Evolutionary conservation across 2,888 invertebrate genomes (phyloP), one percentile per base, ranked within the genome.

Genomic region (Mythimna vitellina): DNA sequence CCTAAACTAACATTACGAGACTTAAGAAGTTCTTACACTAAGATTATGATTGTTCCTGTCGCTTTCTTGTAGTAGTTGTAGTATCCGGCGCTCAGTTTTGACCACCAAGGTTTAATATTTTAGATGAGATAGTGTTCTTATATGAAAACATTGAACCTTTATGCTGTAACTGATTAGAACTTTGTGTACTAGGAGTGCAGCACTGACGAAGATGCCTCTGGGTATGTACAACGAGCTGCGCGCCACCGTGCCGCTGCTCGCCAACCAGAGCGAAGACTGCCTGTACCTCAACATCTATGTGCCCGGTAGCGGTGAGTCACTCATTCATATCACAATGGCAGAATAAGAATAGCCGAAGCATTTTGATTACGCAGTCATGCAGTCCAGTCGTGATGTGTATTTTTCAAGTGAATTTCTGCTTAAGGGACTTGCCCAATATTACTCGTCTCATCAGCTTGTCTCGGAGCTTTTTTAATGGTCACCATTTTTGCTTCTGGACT

Each of bases 261-360:
- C 96, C 85, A 98, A 98, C 89, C 98, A 99, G 94, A 98, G 98
- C 94, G 99, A 99, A 95, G 98, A 99, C 94, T 99, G 99, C 91
- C 97, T 99, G 82, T 98, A 97, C 90, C 97, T 99, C 93, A 99
- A 99, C 92, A 97, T 99, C 82, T 99, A 98, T 94, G 98, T 98
- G 70, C 99, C 99, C 85, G 98, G 97, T 95, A 98, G 98, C 96
- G 98, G 98, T 98, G 91, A 97, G 97, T 95, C 57, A n/a, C 2
- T n/a, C 22, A 42, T 25, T 32, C 12, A 10, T 20, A 46, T 17
- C 5, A 20, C 6, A 46, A 46, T 20, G 14, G 17, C 20, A 46
- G 17, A 46, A 7, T 46, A 46, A 46, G 46, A 20, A 17, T 14
- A 14, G 5, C 17, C 46, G 17, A 20, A 6, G 46, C 17, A 20